Evolutionary conservation across 1,140 invertebrate species (phyloP), one percentile per base, ranked within the genome.

Genomic region (Drosophila bocqueti): DNA sequence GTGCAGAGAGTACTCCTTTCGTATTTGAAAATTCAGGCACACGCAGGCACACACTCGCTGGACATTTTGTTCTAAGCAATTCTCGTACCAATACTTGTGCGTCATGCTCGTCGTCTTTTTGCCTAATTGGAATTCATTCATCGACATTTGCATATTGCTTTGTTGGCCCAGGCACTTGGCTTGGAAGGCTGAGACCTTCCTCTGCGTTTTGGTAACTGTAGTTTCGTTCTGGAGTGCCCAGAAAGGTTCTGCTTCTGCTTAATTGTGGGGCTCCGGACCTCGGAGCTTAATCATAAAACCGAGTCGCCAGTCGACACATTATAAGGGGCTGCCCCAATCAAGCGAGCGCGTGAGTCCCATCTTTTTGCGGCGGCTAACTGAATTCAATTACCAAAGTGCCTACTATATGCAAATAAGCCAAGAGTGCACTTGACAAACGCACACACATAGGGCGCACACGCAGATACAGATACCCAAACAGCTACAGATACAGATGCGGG

Each of bases 321-420:
- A 78, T 78, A 78, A 78, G 75, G 75, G 75, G 57, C 45, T 66
- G 65, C 57, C 52, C 84, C 84, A 89, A 89, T 87, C 83, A 87
- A 87, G 83, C 84, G 85, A 78, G 81, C 83, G 83, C 83, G 83
- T 87, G 83, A 87, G 81, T 84, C 49, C 81, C 81, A 91, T 91
- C 76, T 90, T 85, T 90, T 89, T 81, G 77, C 75, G 77, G 61
- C 79, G 76, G 81, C 85, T 90, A 90, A 90, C 85, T 90, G 85
- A 90, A 90, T 90, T 90, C 85, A 90, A 90, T 90, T 90, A 90
- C 85, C 85, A 90, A 90, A 90, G 85, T 90, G 85, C 82, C 85
- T 90, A 90, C 85, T 90, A 90, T 90, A 90, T 90, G 86, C 85
- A 90, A 90, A 90, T 90, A 90, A 90, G 85, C 85, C 79, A 82